Base-by-base conservation (phyloP, 1,140 invertebrate genomes). In the Dysdera silvatica region DNA sequence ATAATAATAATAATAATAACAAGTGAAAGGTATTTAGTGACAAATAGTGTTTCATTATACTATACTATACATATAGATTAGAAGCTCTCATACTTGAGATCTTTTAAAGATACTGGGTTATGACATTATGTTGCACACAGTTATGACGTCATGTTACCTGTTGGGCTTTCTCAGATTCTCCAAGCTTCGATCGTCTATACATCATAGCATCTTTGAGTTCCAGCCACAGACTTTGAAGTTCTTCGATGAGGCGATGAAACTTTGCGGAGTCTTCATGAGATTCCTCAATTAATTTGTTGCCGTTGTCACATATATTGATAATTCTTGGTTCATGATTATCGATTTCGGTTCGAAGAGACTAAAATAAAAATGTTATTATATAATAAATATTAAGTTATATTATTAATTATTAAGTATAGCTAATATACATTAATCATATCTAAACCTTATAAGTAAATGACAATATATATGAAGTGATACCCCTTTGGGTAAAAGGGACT, bases 291-390 rank as follows among this genome's bases (percentile, higher is more conserved):
- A 99, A 78, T 77, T 95, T 93, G 72, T 91, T 85, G 4, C 95
- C 95, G 71, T 95, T 96, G 64, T 88, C 86, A 72, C 91, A 91
- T 10, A 97, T 89, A 1, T 85, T 82, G 70, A 88, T 83, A 67
- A 98, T 94, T 63, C 94, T 84, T 3, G 91, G 92, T 77, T 98
- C 94, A 73, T 99, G 96, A 76, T 98, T 96, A 58, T 98, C 95
- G 61, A 98, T 95, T 79, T 99, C 96, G 0, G 61, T 57, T 43
- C 54, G 61, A 43, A 64, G 54, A 51, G 54, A 57, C 61, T 64
- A 28, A 18, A 61, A 59, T 16, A 24, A 7, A 47, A 57, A 26
- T 20, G 26, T 28, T 28, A 51, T 12, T 12, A 12, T n/a, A 45
- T 20, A 45, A n/a, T 45, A n/a, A 7, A 45, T 12, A 14, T 45